Evolutionary conservation across 2,888 invertebrate genomes (phyloP).

Genomic region (Opisthograptis luteolata): DNA sequence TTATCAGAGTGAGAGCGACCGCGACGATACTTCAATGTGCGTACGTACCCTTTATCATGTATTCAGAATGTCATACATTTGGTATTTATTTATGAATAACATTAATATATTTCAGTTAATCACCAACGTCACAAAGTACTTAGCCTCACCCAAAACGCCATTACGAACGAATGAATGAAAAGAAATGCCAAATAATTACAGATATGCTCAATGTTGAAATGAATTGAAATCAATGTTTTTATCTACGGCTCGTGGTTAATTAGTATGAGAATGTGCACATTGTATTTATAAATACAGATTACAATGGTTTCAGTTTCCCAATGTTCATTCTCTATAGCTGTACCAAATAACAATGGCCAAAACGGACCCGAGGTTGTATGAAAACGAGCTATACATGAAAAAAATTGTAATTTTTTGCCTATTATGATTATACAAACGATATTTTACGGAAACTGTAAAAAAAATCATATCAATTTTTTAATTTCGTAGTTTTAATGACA

Average conservation of each 20-base stretch:
- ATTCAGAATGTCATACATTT: slow-evolving; percentile 45
- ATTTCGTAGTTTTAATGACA: too few species aligned
- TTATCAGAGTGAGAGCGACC: slow-evolving; percentile 53
- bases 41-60: slow-evolving; percentile 62
- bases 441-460: too few species aligned
- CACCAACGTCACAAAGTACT: slow-evolving; percentile 67
- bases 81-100: slow-evolving; percentile 50
- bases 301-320: too few species aligned
- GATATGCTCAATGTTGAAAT: slow-evolving; percentile 73
- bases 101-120: slow-evolving; percentile 47
- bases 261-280: slow-evolving; percentile 68
- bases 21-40: slow-evolving; percentile 65
- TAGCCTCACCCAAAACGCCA: slow-evolving; percentile 46
- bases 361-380: too few species aligned
- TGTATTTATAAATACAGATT: slow-evolving; percentile 62
- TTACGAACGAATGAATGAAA: slow-evolving; percentile 34
- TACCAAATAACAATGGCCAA: too few species aligned
- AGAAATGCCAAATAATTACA: slow-evolving; percentile 64
- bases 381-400: too few species aligned
- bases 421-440: too few species aligned
- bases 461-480: too few species aligned
- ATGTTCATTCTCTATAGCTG: too few species aligned
- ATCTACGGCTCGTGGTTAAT: slow-evolving; percentile 49
- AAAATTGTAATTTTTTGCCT: too few species aligned
- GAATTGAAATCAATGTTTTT: too few species aligned